Conservation (phyloP, 2,888 invertebrate species). For the Dryadula phaetusa region DNA sequence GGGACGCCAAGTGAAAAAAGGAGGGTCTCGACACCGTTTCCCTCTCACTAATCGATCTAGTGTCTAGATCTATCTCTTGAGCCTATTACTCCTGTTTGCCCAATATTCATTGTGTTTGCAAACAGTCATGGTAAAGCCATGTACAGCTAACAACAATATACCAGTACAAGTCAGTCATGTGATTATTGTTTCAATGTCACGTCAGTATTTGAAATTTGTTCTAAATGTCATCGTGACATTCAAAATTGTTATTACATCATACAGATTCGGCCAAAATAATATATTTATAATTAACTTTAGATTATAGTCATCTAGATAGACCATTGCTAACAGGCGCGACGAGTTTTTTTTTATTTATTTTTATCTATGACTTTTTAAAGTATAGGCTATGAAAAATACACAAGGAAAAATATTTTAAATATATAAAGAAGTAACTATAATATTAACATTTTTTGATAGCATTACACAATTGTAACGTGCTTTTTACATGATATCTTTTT, state of each 20-base stretch:
- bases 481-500: too few relatives aligned
- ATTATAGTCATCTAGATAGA: neutral
- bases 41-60: too few relatives aligned
- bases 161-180: too few relatives aligned
- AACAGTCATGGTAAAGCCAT: neutral
- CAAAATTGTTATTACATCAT: constrained; percentile 10
- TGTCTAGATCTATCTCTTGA: too few relatives aligned
- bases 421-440: too few relatives aligned
- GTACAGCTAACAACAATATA: neutral
- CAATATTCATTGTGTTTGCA: too few relatives aligned
- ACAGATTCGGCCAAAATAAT: neutral
- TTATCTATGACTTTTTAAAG: neutral
- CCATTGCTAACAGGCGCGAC: neutral
- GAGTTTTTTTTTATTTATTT: neutral
- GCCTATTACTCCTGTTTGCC: too few relatives aligned
- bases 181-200: constrained; percentile 12
- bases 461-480: neutral
- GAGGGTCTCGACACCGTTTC: too few relatives aligned
- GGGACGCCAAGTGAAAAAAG: too few relatives aligned
- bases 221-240: constrained; percentile 36
- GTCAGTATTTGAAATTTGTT: constrained; percentile 7
- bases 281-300: neutral
- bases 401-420: too few relatives aligned
- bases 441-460: neutral
- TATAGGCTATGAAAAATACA: neutral